phyloP scores from a whole-genome alignment of 2,797 vertebrate species.

The Parauchenoglanis ngamensis region DNA sequence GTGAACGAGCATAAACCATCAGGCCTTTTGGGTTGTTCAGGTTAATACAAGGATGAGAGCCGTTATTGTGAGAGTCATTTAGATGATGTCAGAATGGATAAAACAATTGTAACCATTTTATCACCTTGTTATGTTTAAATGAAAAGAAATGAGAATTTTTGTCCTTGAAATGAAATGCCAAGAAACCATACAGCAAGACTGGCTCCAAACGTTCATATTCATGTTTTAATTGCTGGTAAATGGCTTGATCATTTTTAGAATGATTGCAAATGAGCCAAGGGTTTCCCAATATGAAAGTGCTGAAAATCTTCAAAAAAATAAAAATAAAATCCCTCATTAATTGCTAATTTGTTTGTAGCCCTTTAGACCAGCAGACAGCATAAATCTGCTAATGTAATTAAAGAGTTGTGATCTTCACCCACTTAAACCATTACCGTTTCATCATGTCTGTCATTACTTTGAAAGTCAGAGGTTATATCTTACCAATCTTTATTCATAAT shows the following conservation, averaged over 20 bases:
- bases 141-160: not conserved
- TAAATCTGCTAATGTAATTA: conserved; percentile 48
- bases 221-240: conserved; percentile 9
- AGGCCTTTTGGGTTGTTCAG: conserved; percentile 12
- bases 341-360: conserved; percentile 26
- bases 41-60: conserved; percentile 8
- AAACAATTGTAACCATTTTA: not conserved
- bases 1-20: conserved; percentile 27
- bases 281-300: conserved; percentile 27
- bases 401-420: conserved; percentile 34
- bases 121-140: not conserved
- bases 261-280: conserved; percentile 22
- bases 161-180: not conserved
- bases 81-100: not conserved
- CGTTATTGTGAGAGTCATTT: not conserved
- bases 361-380: conserved; percentile 27
- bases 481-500: not conserved
- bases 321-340: conserved; percentile 18
- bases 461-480: not conserved
- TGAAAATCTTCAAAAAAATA: not conserved
- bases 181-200: not conserved
- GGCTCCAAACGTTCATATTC: not conserved
- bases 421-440: conserved; percentile 34
- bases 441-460: conserved; percentile 18
- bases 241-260: conserved; percentile 8